These are phyloP conservation scores for Panulirus ornatus DNA, from an alignment of 1,140 invertebrate species.

Conservation along the genomic window DNA sequence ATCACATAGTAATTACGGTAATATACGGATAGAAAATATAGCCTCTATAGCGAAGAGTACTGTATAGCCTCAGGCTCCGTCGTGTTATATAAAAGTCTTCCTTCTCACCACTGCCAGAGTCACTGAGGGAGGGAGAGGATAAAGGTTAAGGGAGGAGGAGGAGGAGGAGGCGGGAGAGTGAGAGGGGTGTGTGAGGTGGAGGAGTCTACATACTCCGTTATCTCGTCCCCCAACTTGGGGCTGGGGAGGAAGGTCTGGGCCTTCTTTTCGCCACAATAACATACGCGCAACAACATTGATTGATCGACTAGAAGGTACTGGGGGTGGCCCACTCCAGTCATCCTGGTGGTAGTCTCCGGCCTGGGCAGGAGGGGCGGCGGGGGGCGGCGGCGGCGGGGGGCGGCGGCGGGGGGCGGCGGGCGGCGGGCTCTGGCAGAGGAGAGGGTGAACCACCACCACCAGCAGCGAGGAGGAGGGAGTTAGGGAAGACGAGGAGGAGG, in stretches of 20 bases:
- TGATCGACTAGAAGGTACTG: conserved; percentile 72
- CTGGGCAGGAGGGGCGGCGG: conserved; percentile 29
- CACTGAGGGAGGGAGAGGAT: conserved; percentile 33
- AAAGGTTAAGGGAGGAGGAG: conserved; percentile 5
- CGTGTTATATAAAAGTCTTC: too few relatives aligned
- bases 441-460: background rate
- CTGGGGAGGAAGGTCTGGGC: conserved; percentile 26
- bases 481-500: background rate
- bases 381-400: conserved; percentile 11
- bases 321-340: conserved; percentile 49
- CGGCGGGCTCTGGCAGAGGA: background rate
- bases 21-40: background rate
- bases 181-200: background rate
- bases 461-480: conserved; percentile 33
- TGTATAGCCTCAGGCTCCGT: background rate
- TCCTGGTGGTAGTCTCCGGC: conserved; percentile 16
- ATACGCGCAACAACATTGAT: conserved; percentile 59
- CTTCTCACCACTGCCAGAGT: background rate
- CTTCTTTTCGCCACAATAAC: conserved; percentile 59
- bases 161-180: background rate
- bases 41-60: background rate
- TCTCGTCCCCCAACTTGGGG: background rate
- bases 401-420: too few relatives aligned
- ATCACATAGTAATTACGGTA: background rate
- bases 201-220: background rate